Evolutionary conservation across 2,797 vertebrate genomes (phyloP), one percentile per base, ranked within the genome.

Genomic region (Lacerta bilineata): DNA sequence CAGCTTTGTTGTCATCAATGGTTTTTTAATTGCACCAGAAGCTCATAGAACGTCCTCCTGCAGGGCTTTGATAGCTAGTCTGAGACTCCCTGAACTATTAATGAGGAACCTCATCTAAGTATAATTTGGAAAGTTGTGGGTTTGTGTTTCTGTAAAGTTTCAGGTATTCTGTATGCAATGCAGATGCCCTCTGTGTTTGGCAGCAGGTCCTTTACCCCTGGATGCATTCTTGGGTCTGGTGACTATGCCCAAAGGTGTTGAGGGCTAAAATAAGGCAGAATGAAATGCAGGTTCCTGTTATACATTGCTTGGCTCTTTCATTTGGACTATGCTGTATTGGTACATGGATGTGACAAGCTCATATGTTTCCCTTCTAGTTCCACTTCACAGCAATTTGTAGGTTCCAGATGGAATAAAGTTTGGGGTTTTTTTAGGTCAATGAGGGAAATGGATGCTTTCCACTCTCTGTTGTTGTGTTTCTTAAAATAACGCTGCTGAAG

Each of bases 341-440:
- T 69, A 20, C 2, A 39, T 46, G 80, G 55, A 36, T 15, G 2
- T 18, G 9, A 4, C 4, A 18, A 43, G 50, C 64, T 50, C 25
- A 41, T 27, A 69, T 25, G 2, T 46, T 29, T 5, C 9, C 39
- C n/a, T 17, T 50, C 23, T 50, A 66, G 80, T 85, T 66, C 83
- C 39, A 66, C 68, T 80, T 80, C 36, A 41, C 84, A 75, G 39
- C 55, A 80, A 69, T 72, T 36, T 80, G 39, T 46, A 10, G 27
- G 25, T 75, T 69, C 39, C 88, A 85, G 77, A 85, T 89, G 71
- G 69, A 81, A 80, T 68, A 71, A 81, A n/a, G 36, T 25, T 41
- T 76, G 71, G 29, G 13, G 0, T 6, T 50, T 76, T 83, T 88
- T 83, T 69, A 77, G 83, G 83, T 75, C 76, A 85, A 27, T 68